A percentile compares a stretch with the other conserved stretches of the same genome.
Conservation (phyloP, 2,888 invertebrate genomes). For the Miltochrista miniata region DNA sequence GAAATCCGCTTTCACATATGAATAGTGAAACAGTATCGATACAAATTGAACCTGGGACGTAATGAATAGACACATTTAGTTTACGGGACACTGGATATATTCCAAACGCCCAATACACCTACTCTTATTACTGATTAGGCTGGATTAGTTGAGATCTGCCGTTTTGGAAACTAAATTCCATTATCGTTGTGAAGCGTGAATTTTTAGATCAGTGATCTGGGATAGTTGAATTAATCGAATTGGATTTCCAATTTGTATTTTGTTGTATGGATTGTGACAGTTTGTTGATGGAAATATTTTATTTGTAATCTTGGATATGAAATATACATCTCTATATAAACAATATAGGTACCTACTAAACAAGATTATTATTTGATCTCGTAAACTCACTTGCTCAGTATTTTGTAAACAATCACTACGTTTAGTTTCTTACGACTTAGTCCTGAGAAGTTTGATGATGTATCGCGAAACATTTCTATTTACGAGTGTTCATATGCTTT, state of each 20-base stretch:
- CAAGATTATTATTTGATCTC: too few species aligned
- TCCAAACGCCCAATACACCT: constrained; percentile 5
- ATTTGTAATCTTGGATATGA: too few species aligned
- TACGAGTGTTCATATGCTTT: too few species aligned
- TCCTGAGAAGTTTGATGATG: too few species aligned
- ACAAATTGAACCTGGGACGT: constrained; percentile 3
- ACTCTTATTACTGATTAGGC: constrained; percentile 8
- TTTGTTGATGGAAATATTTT: too few species aligned
- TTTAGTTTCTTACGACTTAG: too few species aligned
- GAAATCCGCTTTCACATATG: background rate
- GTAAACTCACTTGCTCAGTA: too few species aligned
- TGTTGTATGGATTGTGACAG: background rate
- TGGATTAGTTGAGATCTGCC: constrained; percentile 5
- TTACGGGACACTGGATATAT: constrained; percentile 6
- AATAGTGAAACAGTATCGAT: constrained; percentile 6
- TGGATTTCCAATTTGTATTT: background rate
- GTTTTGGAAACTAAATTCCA: constrained; percentile 4
- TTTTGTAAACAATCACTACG: too few species aligned
- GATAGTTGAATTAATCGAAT: background rate
- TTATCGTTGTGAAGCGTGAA: constrained; percentile 3
- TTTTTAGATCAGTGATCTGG: constrained; percentile 3
- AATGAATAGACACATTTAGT: constrained; percentile 9
- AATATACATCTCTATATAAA: too few species aligned
- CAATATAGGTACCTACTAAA: too few species aligned
- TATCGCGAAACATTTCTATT: too few species aligned